A percentile compares a stretch with the other conserved stretches of the same genome.
These are phyloP conservation scores for Paramormyrops kingsleyae DNA, from an alignment of 2,113 vertebrate genomes.

Conservation along the genomic window DNA sequence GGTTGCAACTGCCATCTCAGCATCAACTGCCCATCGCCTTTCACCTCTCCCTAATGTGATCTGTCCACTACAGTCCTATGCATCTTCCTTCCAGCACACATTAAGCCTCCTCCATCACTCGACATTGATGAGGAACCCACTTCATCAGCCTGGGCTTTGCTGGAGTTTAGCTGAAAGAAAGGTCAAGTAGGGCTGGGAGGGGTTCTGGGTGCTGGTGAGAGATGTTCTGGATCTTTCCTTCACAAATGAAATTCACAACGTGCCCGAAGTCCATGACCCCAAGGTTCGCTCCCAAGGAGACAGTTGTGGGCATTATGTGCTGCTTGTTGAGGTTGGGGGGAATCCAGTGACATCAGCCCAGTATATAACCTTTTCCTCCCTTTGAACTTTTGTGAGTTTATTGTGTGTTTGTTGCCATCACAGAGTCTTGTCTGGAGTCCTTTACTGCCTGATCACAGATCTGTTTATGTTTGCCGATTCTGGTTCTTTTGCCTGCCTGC, in stretches of 20 bases:
- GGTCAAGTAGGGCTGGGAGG: neutral
- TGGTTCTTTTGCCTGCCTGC: neutral
- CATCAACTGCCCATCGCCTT: neutral
- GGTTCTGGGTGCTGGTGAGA: neutral
- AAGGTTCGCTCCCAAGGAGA: neutral
- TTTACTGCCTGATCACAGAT: neutral
- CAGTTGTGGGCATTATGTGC: neutral
- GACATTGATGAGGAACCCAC: neutral
- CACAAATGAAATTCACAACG: too few relatives aligned
- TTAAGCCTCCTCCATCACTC: neutral
- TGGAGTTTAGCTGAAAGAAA: neutral
- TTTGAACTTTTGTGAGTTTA: neutral
- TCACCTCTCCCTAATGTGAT: neutral
- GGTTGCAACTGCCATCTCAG: neutral
- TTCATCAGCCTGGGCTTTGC: neutral
- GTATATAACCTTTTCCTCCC: neutral
- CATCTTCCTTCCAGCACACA: neutral
- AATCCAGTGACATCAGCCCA: neutral
- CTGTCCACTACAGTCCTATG: neutral
- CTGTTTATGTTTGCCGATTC: neutral
- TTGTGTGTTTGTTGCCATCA: neutral
- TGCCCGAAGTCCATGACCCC: neutral
- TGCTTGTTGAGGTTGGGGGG: neutral
- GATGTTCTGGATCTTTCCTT: neutral
- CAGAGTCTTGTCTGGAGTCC: neutral